Evolutionary conservation across 2,797 vertebrate species (phyloP), one percentile per base, ranked within the genome.

Genomic region (Tiaroga cobitis): DNA sequence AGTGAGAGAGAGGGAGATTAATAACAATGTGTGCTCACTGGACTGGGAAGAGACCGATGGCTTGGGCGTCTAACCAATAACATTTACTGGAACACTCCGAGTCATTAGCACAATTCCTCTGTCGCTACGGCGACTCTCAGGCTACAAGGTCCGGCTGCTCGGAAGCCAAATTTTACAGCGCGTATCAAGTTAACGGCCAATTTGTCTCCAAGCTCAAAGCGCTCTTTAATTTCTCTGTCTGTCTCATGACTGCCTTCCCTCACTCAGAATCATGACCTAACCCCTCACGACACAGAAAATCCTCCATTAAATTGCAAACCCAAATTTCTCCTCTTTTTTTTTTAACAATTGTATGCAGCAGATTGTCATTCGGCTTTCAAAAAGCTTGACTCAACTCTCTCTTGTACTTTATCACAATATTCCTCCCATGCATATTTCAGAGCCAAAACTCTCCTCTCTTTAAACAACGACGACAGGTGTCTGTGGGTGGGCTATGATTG

Each of bases 21-120:
- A 85, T 89, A 86, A 82, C 80, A 56, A 21, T 83, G 75, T 80
- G 80, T 76, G 80, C 39, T 81, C 65, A 67, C 74, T 74, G 83
- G 78, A 78, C 85, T 85, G 63, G 80, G 85, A 81, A 82, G 85
- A 89, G 75, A 81, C 85, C 84, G 70, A 89, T 89, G 83, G 83
- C 87, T 86, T 43, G 75, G 86, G 88, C 85, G 43, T 89, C 85
- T 70, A 86, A 89, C 88, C 88, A 90, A 88, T 86, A 89, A 90
- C 87, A 86, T 90, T 90, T 90, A 90, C 90, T 82, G 90, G 90
- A 90, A 90, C 90, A 87, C 90, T 90, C 88, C 8, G 81, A 89
- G 83, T 90, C 90, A 87, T 90, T 90, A 89, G 85, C 84, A 82
- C 85, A 86, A 88, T 87, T 86, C 90, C 90, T 90, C 90, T 90